A percentile compares a stretch with the other conserved stretches of the same genome.
phyloP scores from a whole-genome alignment of 1,140 invertebrate species.

The Hycleus phaleratus region DNA sequence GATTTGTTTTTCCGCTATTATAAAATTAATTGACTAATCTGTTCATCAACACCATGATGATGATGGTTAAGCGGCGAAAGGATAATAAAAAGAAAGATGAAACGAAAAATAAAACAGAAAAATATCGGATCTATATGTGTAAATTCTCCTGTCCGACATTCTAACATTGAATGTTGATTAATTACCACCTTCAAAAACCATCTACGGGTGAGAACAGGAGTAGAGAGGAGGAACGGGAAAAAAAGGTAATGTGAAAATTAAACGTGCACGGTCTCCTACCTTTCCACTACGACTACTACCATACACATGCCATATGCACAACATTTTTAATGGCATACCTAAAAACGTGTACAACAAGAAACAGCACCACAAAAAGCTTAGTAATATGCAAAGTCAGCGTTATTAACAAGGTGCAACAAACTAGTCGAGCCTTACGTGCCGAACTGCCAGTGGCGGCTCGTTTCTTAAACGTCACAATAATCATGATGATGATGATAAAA shows the following conservation, averaged over 20 bases:
- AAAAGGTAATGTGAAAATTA: conserved; percentile 31
- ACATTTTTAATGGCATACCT: conserved; percentile 31
- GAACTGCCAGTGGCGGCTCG: conserved; percentile 18
- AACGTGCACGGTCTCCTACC: conserved; percentile 22
- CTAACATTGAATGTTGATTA: conserved; percentile 10
- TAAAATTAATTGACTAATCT: too few relatives aligned
- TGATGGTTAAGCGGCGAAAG: too few relatives aligned
- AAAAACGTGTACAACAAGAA: conserved; percentile 25
- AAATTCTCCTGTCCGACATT: too few relatives aligned
- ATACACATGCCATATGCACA: conserved; percentile 30
- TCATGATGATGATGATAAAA: neutral
- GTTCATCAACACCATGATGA: too few relatives aligned
- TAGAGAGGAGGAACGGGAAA: conserved; percentile 1
- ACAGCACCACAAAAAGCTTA: conserved; percentile 28
- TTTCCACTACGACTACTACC: too few relatives aligned
- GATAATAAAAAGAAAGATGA: too few relatives aligned
- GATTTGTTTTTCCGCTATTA: too few relatives aligned
- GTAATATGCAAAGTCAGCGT: conserved; percentile 40
- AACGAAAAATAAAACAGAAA: too few relatives aligned
- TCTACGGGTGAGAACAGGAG: conserved; percentile 4
- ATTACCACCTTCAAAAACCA: conserved; percentile 25
- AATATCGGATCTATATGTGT: too few relatives aligned
- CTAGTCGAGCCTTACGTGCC: conserved; percentile 21
- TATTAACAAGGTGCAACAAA: conserved; percentile 40
- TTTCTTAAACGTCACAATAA: neutral